Evolutionary conservation across 2,888 invertebrate genomes (phyloP).

Genomic region (Penaeus monodon): DNA sequence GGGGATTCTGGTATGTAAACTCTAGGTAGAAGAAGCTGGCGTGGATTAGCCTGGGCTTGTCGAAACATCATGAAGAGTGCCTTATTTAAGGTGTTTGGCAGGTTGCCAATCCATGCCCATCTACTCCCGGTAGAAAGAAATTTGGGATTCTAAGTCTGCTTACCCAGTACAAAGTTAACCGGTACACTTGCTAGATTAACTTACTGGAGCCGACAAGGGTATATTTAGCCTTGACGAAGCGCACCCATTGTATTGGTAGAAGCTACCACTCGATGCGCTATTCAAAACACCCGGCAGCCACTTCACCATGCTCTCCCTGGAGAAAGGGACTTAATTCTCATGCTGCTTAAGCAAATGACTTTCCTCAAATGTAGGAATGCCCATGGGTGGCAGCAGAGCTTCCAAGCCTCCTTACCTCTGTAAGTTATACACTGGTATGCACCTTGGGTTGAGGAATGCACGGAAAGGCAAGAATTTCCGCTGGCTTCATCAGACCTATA

Average conservation of each 20-base stretch:
- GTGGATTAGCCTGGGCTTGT: background rate
- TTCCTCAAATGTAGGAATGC: too few relatives aligned
- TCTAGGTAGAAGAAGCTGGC: background rate
- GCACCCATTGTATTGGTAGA: conserved; percentile 48
- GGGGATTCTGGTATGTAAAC: conserved; percentile 3
- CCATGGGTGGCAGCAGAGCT: too few relatives aligned
- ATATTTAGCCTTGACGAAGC: conserved; percentile 15
- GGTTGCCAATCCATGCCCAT: background rate
- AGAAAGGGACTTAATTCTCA: background rate
- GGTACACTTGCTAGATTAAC: background rate
- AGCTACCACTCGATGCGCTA: conserved; percentile 14
- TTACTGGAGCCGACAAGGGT: background rate
- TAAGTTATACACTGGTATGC: conserved; percentile 36
- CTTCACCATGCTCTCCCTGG: conserved; percentile 36
- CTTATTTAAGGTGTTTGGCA: background rate
- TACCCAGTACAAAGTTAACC: background rate
- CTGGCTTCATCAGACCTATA: conserved; percentile 24
- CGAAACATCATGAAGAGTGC: background rate
- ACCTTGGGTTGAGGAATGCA: conserved; percentile 19
- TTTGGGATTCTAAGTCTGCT: too few relatives aligned
- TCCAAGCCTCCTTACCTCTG: conserved; percentile 12
- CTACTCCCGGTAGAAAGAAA: background rate
- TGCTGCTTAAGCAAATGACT: too few relatives aligned
- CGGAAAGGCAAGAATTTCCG: conserved; percentile 45
- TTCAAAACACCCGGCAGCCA: conserved; percentile 23